Conservation (phyloP, 2,113 vertebrate species). For the Anser brachyrhynchus region DNA sequence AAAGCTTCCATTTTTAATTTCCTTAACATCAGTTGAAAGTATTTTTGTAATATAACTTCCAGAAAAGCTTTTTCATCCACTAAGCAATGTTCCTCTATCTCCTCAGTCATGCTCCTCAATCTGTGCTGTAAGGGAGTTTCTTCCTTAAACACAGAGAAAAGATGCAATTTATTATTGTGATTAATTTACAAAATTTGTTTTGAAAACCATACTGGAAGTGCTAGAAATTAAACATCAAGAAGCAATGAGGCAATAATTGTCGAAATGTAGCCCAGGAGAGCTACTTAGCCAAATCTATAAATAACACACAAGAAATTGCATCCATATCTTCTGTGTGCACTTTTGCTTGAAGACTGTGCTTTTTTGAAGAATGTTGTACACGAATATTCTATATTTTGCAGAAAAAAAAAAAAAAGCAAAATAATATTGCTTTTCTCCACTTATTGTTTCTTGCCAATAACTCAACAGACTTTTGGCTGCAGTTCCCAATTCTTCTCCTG, state of each 20-base stretch:
- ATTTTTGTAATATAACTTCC: background rate
- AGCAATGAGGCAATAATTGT: conserved; percentile 3
- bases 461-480: conserved; percentile 22
- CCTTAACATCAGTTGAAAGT: background rate
- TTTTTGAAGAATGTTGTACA: background rate
- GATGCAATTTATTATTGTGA: background rate
- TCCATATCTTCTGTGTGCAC: background rate
- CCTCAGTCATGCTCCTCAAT: background rate
- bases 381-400: background rate
- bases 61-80: background rate
- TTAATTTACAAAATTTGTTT: conserved; percentile 32
- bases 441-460: conserved; percentile 15
- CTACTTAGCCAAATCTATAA: background rate
- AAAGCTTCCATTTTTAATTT: background rate
- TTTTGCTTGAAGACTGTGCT: background rate
- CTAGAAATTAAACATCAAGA: conserved; percentile 13
- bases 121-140: background rate
- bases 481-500: conserved; percentile 19
- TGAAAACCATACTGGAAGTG: conserved; percentile 42
- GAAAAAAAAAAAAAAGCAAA: background rate
- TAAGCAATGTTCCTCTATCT: background rate
- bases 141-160: background rate
- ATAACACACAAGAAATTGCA: background rate
- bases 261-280: conserved; percentile 13
- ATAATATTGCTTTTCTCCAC: background rate